These are phyloP conservation scores for Sebastes cheni DNA, from an alignment of 2,797 vertebrate species.

Conservation along the genomic window DNA sequence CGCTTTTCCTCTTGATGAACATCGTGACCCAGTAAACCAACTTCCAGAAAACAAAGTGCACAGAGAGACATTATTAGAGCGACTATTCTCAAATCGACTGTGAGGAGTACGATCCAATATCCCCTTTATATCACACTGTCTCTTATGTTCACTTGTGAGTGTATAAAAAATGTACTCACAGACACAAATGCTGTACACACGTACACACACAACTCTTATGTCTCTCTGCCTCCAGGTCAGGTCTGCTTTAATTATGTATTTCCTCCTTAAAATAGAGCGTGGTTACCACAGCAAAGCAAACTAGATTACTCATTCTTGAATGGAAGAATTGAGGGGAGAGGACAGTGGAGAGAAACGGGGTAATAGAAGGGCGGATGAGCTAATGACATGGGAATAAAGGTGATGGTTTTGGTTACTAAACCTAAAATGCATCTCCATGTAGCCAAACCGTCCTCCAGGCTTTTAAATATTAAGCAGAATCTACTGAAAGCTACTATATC, in stretches of 20 bases:
- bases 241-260: slow-evolving; percentile 80
- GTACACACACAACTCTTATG: slow-evolving; percentile 28
- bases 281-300: slow-evolving; percentile 68
- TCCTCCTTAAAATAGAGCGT: slow-evolving; percentile 74
- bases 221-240: slow-evolving; percentile 61
- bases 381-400: slow-evolving; percentile 20
- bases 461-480: slow-evolving; percentile 17
- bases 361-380: slow-evolving; percentile 19
- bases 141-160: neutral
- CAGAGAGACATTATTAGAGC: neutral
- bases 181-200: neutral
- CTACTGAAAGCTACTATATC: neutral
- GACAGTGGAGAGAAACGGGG: neutral
- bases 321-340: slow-evolving; percentile 38
- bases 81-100: slow-evolving; percentile 4
- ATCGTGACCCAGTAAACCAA: slow-evolving; percentile 33
- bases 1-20: slow-evolving; percentile 27
- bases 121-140: slow-evolving; percentile 5
- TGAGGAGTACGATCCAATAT: neutral
- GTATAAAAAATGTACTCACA: neutral
- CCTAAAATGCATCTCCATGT: slow-evolving; percentile 2
- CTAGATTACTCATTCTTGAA: slow-evolving; percentile 70
- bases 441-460: neutral
- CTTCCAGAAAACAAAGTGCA: slow-evolving; percentile 14
- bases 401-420: slow-evolving; percentile 12